Evolutionary conservation across 2,888 invertebrate genomes (phyloP), one percentile per base, ranked within the genome.

Genomic region (Andricus quercusramuli): DNA sequence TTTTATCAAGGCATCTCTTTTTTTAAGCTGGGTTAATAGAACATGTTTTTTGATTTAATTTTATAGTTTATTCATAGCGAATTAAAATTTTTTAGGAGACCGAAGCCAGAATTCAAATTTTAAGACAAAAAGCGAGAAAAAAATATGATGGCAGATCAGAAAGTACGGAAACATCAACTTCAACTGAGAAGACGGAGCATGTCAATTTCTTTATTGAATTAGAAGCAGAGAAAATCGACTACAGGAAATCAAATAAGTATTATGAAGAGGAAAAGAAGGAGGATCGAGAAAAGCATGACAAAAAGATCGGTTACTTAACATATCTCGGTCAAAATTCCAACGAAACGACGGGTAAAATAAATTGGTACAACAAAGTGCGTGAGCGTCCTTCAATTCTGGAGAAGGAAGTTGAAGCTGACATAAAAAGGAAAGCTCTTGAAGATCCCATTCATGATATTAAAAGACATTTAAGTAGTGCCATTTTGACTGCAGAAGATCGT

Each of bases 201-300:
- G 95, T 98, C 0, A 98, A 98, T 93, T 95, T 98, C 84, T 99
- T 99, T 94, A 94, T 95, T 86, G 97, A 98, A 83, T 93, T 97
- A 79, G 98, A 98, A 92, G 95, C 96, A 89, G 96, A 97, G 2
- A 93, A 94, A 59, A 94, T 94, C 68, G 94, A 94, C 85, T 93
- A 94, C 32, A 94, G 94, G 85, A 94, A 94, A 84, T 95, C 95
- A 1, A 99, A 99, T 91, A 95, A 95, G 88, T 98, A 99, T 78
- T 96, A 98, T 92, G 98, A 98, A 88, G 95, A 95, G 83, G 99
- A 99, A 90, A 95, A 96, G 85, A 98, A 97, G 92, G 96, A 96
- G 79, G 98, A 99, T 91, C 96, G 96, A 90, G 99, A 99, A 92
- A 98, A 98, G 88, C 99, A 98, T 94, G 99, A 99, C 92, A 99